A percentile compares a stretch with the other conserved stretches of the same genome.
These are phyloP conservation scores for Gymnarchus niloticus DNA, from an alignment of 2,113 vertebrate genomes.

Conservation along the genomic window DNA sequence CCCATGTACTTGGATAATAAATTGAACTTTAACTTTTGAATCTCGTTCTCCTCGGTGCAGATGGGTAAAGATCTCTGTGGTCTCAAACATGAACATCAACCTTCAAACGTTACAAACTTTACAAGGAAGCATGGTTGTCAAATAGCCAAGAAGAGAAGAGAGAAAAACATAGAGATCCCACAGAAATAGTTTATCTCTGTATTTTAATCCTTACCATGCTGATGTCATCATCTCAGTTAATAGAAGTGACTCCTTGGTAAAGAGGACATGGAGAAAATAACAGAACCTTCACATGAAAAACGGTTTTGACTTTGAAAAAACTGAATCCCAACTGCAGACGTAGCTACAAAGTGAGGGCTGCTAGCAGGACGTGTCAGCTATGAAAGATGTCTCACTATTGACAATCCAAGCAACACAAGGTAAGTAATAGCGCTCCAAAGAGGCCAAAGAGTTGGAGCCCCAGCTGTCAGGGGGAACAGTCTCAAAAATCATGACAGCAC, in stretches of 20 bases:
- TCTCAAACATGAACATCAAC: neutral
- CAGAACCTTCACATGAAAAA: neutral
- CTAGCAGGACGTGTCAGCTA: neutral
- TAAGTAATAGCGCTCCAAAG: neutral
- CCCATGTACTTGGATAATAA: too few species aligned
- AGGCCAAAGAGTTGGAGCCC: neutral
- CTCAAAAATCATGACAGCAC: neutral
- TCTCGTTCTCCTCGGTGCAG: neutral
- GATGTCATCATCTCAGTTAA: neutral
- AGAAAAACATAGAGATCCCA: constrained; percentile 39
- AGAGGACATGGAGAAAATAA: neutral
- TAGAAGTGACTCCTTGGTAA: neutral
- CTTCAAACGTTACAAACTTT: neutral
- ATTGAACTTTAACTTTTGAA: too few species aligned
- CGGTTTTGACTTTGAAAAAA: neutral
- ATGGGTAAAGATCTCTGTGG: constrained; percentile 1
- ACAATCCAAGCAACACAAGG: neutral
- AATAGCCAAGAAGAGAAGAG: constrained; percentile 33
- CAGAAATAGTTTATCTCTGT: constrained; percentile 29
- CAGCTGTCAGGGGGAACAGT: neutral
- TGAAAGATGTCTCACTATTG: neutral
- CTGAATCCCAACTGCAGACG: neutral
- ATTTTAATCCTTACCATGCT: constrained; percentile 37
- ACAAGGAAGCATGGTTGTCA: constrained; percentile 35
- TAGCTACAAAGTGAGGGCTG: neutral